Conservation (phyloP, 35 echinoderm and acorn worm genomes). For the Apostichopus californicus region DNA sequence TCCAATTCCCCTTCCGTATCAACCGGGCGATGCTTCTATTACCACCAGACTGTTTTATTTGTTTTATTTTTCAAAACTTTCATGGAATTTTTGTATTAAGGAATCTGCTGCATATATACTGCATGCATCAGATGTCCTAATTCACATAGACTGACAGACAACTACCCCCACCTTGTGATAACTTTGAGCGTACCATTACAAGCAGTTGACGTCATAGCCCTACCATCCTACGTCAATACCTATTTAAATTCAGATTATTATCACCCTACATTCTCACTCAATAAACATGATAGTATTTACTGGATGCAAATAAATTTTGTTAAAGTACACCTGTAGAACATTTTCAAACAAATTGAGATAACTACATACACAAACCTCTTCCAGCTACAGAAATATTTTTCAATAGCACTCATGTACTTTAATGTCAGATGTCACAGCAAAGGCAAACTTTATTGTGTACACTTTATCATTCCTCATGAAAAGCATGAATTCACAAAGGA, state of each 20-base stretch:
- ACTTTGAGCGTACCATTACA: not conserved
- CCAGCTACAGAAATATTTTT: too few species aligned
- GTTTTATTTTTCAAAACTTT: not conserved
- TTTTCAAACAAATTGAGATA: not conserved
- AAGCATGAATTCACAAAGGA: too few species aligned
- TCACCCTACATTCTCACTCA: not conserved
- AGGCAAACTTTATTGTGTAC: too few species aligned
- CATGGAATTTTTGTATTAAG: not conserved
- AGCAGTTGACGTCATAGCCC: slow-evolving; percentile 10
- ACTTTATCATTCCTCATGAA: too few species aligned
- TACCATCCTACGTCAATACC: slow-evolving; percentile 20
- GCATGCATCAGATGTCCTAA: not conserved
- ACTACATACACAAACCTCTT: too few species aligned
- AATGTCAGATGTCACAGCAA: too few species aligned
- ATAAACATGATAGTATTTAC: slow-evolving; percentile 19
- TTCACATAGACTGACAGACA: not conserved
- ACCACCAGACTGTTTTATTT: not conserved
- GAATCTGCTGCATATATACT: not conserved
- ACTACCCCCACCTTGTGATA: not conserved
- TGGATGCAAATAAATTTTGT: slow-evolving; percentile 18
- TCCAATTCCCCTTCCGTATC: too few species aligned
- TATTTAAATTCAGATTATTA: slow-evolving; percentile 39
- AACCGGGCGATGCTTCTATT: too few species aligned
- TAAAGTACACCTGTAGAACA: not conserved
- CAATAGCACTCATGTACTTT: too few species aligned